These are phyloP conservation scores for Clarias platycephalus DNA, from an alignment of 2,797 vertebrate species.

Conservation along the genomic window DNA sequence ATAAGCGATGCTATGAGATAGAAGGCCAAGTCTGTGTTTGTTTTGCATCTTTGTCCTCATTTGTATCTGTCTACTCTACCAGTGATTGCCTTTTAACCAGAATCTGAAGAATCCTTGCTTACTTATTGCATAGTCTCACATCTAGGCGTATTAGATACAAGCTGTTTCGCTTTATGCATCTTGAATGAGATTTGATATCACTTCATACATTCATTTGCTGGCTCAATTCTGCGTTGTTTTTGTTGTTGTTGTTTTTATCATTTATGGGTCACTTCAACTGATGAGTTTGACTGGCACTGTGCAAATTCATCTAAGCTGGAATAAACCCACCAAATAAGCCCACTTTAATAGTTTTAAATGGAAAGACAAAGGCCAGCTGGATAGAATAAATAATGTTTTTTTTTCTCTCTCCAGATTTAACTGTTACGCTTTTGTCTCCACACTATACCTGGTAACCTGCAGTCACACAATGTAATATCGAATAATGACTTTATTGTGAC, in stretches of 20 bases:
- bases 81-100: not conserved
- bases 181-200: not conserved
- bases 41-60: not conserved
- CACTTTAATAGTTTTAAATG: conserved; percentile 10
- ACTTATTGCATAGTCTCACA: not conserved
- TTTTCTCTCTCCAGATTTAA: conserved; percentile 22
- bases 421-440: conserved; percentile 12
- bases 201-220: not conserved
- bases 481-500: conserved; percentile 38
- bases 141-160: not conserved
- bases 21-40: conserved; percentile 6
- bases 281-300: conserved; percentile 41
- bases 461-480: conserved; percentile 36
- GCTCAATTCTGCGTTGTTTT: not conserved
- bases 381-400: conserved; percentile 9
- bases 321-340: conserved; percentile 21
- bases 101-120: not conserved
- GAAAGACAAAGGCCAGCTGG: not conserved
- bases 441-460: not conserved
- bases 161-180: not conserved
- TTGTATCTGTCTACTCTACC: not conserved
- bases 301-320: conserved; percentile 41
- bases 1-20: conserved; percentile 5
- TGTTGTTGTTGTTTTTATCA: not conserved
- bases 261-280: not conserved